Conservation (phyloP, 1,140 invertebrate genomes). For the Chelonus insularis region DNA sequence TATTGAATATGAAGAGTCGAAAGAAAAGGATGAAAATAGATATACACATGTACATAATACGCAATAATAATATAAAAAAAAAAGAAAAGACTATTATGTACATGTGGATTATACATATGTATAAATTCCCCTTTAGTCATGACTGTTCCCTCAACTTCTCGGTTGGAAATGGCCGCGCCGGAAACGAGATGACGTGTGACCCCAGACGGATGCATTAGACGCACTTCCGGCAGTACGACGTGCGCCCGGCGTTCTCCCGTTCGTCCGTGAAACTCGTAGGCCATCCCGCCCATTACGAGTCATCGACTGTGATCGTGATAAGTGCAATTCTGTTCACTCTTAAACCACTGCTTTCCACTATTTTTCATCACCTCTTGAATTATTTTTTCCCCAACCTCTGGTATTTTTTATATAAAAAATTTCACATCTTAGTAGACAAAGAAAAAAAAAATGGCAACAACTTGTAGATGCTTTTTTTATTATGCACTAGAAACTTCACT, state of each 20-base stretch:
- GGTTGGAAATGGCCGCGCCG: constrained; percentile 55
- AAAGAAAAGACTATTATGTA: background rate
- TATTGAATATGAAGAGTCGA: too few species aligned
- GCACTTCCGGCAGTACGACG: constrained; percentile 59
- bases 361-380: too few species aligned
- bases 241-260: constrained; percentile 42
- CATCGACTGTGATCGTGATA: constrained; percentile 32
- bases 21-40: too few species aligned
- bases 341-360: too few species aligned
- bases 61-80: background rate
- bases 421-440: too few species aligned
- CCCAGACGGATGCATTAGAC: constrained; percentile 62
- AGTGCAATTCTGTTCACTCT: constrained; percentile 15
- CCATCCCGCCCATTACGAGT: constrained; percentile 41
- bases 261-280: constrained; percentile 42
- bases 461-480: too few species aligned
- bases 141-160: constrained; percentile 40
- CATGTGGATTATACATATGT: constrained; percentile 4
- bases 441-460: too few species aligned
- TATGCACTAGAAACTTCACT: too few species aligned
- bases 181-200: constrained; percentile 59
- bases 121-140: constrained; percentile 13
- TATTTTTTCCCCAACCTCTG: too few species aligned
- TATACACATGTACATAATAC: background rate
- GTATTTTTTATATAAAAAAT: too few species aligned